Evolutionary conservation across 2,113 vertebrate genomes (phyloP), one percentile per base, ranked within the genome.

Genomic region (Empidonax traillii): DNA sequence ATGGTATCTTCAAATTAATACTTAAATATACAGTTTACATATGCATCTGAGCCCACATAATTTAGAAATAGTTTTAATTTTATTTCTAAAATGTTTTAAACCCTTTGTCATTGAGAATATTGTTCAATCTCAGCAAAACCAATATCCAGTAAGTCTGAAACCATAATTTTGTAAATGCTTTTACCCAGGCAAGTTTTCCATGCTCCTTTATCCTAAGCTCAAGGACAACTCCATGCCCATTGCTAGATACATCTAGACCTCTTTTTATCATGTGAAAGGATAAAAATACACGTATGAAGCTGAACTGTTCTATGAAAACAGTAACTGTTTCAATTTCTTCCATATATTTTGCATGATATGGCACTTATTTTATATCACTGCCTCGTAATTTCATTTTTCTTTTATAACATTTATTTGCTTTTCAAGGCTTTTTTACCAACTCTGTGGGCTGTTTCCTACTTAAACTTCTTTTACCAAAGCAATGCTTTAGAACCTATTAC

Each of bases 391-490:
- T 92, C 39, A 27, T 80, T 51, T 95, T 93, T 86, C 37, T 66
- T 90, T 84, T 84, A 63, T 63, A 89, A 69, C 12, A 14, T 74
- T 77, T 77, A 61, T 84, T 92, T 92, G 35, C 51, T 94, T 95
- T 92, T 37, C 55, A n/a, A 39, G 16, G 15, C 35, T 80, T 84
- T 88, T 91, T 95, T 73, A 73, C 81, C 80, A 52, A 76, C 37
- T 94, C 84, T 91, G 41, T 92, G 58, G 75, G 85, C 78, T 37
- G 77, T 83, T 94, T 94, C 63, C 63, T 83, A 33, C 67, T 91
- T 85, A 87, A 94, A 71, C 73, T 74, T 47, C 82, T 41, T 88
- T 96, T 90, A 80, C 63, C 63, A 51, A 95, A 90, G 62, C 49
- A 35, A 19, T 69, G 55, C 33, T 86, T 85, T 71, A 91, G 68